Percentiles rank a stretch among this genome's conserved stretches.
Conservation (phyloP, 1,140 invertebrate genomes). For the Chrysomallon squamiferum region DNA sequence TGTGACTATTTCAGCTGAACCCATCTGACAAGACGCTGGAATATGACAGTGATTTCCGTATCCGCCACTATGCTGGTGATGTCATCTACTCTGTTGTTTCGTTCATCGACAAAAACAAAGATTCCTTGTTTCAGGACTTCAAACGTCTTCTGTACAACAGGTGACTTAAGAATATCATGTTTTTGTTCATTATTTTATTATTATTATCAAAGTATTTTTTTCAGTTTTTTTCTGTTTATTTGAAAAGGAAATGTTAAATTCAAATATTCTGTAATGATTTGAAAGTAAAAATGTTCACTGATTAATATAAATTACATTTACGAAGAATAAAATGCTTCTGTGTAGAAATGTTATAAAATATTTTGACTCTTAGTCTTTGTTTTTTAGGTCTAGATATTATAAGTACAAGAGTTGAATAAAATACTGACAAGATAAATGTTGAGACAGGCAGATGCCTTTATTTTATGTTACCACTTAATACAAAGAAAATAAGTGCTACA, state of each 20-base stretch:
- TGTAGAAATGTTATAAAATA: too few relatives aligned
- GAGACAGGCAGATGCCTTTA: too few relatives aligned
- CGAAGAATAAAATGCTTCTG: too few relatives aligned
- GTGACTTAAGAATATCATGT: slow-evolving; percentile 29
- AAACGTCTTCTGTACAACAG: slow-evolving; percentile 85
- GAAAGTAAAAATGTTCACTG: neutral
- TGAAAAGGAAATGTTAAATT: neutral
- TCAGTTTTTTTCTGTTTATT: neutral
- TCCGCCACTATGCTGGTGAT: slow-evolving; percentile 93
- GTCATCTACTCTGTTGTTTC: slow-evolving; percentile 89
- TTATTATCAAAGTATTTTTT: too few relatives aligned
- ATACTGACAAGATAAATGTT: too few relatives aligned
- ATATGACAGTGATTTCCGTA: slow-evolving; percentile 78
- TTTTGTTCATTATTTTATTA: neutral
- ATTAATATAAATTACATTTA: too few relatives aligned
- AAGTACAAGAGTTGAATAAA: too few relatives aligned
- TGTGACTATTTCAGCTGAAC: slow-evolving; percentile 45
- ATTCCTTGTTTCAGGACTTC: slow-evolving; percentile 94
- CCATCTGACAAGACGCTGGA: slow-evolving; percentile 64
- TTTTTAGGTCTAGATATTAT: too few relatives aligned
- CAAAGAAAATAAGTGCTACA: too few relatives aligned
- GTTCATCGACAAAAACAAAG: slow-evolving; percentile 96
- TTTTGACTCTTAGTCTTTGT: too few relatives aligned
- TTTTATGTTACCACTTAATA: too few relatives aligned
- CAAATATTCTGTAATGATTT: neutral